Conservation (phyloP, 2,797 vertebrate genomes). For the Muscicapa striata region DNA sequence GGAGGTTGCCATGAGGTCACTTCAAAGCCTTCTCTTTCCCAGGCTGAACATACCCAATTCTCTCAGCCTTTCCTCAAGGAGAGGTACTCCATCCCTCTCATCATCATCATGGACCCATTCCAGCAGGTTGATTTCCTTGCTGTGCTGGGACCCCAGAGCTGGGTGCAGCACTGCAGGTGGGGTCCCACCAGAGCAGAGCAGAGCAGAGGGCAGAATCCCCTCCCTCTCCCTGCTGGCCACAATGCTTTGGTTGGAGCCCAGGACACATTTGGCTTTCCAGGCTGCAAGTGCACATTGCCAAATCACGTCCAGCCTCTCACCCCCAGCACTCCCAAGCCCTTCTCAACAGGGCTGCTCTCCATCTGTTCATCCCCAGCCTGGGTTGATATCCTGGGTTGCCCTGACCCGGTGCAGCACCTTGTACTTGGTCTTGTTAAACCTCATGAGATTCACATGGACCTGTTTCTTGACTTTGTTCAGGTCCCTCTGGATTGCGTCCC, state of each 20-base stretch:
- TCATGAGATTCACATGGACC: too few relatives aligned
- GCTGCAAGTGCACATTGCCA: fast-evolving
- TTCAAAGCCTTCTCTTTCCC: not conserved
- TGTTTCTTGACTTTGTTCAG: fast-evolving
- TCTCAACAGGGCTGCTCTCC: not conserved
- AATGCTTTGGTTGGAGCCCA: not conserved
- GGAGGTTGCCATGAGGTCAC: not conserved
- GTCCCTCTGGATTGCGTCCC: not conserved
- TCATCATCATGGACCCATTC: not conserved
- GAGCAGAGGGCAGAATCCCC: not conserved
- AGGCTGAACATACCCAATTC: not conserved
- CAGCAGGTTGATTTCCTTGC: too few relatives aligned
- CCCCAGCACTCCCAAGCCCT: not conserved
- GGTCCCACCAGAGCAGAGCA: not conserved
- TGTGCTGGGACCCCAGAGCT: not conserved
- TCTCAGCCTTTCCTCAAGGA: not conserved
- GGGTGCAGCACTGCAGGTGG: not conserved
- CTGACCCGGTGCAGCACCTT: not conserved
- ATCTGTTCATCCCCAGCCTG: not conserved
- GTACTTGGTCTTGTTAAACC: not conserved
- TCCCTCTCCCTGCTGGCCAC: fast-evolving
- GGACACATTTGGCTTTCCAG: fast-evolving
- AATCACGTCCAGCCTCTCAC: not conserved
- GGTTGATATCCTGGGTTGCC: fast-evolving
- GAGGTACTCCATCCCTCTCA: not conserved